Evolutionary conservation across 1,140 invertebrate genomes (phyloP).

Genomic region (Cydia amplana): DNA sequence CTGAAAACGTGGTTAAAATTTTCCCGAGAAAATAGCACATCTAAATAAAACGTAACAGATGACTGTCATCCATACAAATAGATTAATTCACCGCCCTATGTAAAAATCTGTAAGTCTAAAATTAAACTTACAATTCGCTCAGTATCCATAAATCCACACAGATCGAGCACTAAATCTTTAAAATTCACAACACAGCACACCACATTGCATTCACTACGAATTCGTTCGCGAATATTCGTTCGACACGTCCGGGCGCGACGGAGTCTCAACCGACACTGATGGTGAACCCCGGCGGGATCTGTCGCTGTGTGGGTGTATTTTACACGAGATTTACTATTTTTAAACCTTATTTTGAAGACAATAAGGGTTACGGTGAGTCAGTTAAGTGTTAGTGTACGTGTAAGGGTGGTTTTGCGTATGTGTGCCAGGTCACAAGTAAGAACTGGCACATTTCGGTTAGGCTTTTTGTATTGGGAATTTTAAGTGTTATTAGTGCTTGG

Average conservation of each 20-base stretch:
- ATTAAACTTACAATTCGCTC: constrained; percentile 11
- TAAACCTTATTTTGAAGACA: neutral
- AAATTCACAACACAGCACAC: constrained; percentile 9
- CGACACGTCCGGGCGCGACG: neutral
- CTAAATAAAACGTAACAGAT: neutral
- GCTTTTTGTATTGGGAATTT: constrained; percentile 26
- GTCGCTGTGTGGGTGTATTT: neutral
- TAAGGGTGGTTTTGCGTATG: constrained; percentile 12
- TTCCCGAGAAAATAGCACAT: constrained; percentile 7
- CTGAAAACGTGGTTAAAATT: neutral
- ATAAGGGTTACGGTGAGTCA: neutral
- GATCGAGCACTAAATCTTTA: neutral
- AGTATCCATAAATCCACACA: constrained; percentile 14
- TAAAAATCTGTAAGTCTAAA: neutral
- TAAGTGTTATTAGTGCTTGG: constrained; percentile 9
- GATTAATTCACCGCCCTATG: neutral
- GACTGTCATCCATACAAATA: neutral
- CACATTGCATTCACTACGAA: constrained; percentile 13
- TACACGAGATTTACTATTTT: neutral
- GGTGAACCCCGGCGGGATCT: neutral
- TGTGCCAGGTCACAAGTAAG: constrained; percentile 24
- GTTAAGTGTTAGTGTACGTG: neutral
- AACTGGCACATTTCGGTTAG: constrained; percentile 8
- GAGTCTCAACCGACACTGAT: neutral
- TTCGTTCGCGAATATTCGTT: constrained; percentile 15